phyloP scores from a whole-genome alignment of 64 coral and sea anemone species.

The Cladopsammia gracilis region DNA sequence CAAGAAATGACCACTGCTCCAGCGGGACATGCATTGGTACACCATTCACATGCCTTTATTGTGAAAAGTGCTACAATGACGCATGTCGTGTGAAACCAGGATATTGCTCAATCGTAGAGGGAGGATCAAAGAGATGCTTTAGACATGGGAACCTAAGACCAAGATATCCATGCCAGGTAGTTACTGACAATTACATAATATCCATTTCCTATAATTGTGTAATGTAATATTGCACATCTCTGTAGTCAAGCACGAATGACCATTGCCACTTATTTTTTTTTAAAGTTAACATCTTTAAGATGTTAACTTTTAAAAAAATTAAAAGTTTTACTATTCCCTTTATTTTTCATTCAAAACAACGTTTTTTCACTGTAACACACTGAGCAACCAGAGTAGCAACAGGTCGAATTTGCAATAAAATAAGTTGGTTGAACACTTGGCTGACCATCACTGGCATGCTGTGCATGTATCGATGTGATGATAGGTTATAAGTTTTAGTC shows the following conservation, averaged over 20 bases:
- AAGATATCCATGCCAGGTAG: constrained; percentile 74
- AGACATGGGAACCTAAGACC: constrained; percentile 19
- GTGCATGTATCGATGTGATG: too few species aligned
- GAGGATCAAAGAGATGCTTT: constrained; percentile 55
- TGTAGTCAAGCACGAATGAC: too few species aligned
- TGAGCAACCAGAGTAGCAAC: not conserved
- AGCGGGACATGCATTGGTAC: constrained; percentile 72
- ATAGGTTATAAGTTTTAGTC: too few species aligned
- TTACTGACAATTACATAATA: not conserved
- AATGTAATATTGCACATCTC: too few species aligned
- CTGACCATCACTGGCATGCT: too few species aligned
- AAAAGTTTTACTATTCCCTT: too few species aligned
- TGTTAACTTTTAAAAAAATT: too few species aligned
- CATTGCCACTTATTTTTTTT: too few species aligned
- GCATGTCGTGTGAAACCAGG: constrained; percentile 63
- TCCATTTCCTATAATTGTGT: too few species aligned
- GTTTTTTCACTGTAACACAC: not conserved
- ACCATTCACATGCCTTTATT: constrained; percentile 69
- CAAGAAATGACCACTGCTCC: constrained; percentile 44
- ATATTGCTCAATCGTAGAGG: constrained; percentile 50
- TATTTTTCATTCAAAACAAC: not conserved
- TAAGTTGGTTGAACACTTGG: too few species aligned
- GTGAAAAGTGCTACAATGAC: constrained; percentile 61
- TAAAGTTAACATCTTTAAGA: too few species aligned
- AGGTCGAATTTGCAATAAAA: too few species aligned